phyloP scores from a whole-genome alignment of 1,140 invertebrate genomes.

The Musca vetustissima region DNA sequence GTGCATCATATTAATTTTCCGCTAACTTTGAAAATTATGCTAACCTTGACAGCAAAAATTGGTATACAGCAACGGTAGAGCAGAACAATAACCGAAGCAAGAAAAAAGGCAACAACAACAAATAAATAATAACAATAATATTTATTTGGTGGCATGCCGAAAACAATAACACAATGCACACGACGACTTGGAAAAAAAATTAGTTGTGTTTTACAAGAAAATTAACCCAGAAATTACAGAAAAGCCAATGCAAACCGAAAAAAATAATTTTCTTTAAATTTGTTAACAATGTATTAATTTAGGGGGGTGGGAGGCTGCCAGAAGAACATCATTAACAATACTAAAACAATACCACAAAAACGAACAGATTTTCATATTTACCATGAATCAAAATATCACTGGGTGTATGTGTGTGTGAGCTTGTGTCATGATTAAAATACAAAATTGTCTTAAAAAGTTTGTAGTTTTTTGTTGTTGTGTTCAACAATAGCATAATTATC shows the following conservation, averaged over 20 bases:
- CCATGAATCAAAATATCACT: no score
- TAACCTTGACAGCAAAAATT: constrained; percentile 27
- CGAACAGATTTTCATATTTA: neutral
- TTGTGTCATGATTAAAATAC: neutral
- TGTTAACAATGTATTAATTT: constrained; percentile 3
- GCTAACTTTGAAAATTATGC: constrained; percentile 31
- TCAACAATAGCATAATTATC: constrained; percentile 15
- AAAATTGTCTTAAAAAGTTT: neutral
- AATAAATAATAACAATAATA: constrained; percentile 13
- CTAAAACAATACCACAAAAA: neutral
- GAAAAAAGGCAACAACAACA: no score
- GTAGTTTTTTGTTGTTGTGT: neutral
- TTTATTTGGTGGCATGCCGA: neutral
- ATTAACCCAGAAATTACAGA: constrained; percentile 20
- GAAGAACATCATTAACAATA: no score
- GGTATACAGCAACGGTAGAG: neutral
- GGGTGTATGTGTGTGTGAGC: no score
- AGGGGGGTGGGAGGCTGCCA: neutral
- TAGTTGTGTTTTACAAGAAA: constrained; percentile 10
- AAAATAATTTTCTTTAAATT: neutral
- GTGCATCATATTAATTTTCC: constrained; percentile 31
- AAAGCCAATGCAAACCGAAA: no score
- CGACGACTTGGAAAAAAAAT: neutral
- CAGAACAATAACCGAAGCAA: constrained; percentile 7
- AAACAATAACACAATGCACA: constrained; percentile 10